A percentile compares a stretch with the other conserved stretches of the same genome.
These are phyloP conservation scores for Aphyosemion australe DNA, from an alignment of 2,113 vertebrate genomes.

Conservation along the genomic window DNA sequence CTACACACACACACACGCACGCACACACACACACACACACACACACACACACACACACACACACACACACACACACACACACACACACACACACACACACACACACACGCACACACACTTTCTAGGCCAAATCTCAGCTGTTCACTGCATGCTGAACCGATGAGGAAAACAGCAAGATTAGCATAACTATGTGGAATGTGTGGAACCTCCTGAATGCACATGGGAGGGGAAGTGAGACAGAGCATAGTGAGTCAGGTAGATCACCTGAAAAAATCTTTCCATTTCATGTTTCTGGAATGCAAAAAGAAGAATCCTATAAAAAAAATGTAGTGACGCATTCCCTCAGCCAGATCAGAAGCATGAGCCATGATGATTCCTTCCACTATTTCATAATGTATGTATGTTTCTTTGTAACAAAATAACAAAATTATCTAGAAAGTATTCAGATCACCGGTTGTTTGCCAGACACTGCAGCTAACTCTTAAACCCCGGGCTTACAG, in stretches of 20 bases:
- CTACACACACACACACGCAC: no score
- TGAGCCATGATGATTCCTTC: constrained; percentile 46
- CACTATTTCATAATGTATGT: constrained; percentile 14
- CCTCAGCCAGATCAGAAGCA: constrained; percentile 53
- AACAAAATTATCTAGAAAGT: constrained; percentile 1
- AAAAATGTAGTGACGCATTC: constrained; percentile 36
- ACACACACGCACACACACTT: constrained; percentile 28
- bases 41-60: constrained; percentile 26
- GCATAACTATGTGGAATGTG: constrained; percentile 28
- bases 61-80: constrained; percentile 13
- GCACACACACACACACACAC: constrained; percentile 14
- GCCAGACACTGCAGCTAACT: constrained; percentile 16
- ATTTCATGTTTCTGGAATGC: constrained; percentile 14
- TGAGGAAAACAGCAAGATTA: constrained; percentile 50
- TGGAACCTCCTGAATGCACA: constrained; percentile 40
- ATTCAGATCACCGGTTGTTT: constrained; percentile 46
- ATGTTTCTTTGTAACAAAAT: constrained; percentile 8
- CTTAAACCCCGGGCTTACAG: constrained; percentile 46
- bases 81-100: constrained; percentile 13
- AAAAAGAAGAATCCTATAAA: constrained; percentile 25
- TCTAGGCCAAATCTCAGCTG: constrained; percentile 30
- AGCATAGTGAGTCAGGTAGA: background rate
- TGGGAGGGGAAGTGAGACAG: background rate
- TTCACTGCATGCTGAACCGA: constrained; percentile 38
- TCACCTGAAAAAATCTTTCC: constrained; percentile 36